Percentiles rank a stretch among this genome's conserved stretches.
Conservation (phyloP, 2,113 vertebrate species). For the Hippolais icterina region DNA sequence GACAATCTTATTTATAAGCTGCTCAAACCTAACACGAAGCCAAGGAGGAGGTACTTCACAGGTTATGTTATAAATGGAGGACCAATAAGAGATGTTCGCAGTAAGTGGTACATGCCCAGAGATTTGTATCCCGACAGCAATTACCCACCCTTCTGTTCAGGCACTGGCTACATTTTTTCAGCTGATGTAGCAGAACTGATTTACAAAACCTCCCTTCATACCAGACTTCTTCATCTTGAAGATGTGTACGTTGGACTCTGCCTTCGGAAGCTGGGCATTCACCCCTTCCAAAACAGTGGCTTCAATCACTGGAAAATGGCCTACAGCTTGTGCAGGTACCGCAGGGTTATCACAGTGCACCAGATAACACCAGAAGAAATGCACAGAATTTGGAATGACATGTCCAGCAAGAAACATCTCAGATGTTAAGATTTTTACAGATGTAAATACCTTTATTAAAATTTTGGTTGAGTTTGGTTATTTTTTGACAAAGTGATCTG, state of each 20-base stretch:
- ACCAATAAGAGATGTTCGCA: slow-evolving; percentile 96
- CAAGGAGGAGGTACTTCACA: slow-evolving; percentile 93
- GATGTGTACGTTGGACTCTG: slow-evolving; percentile 97
- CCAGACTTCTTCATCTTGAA: slow-evolving; percentile 94
- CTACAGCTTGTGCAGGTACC: slow-evolving; percentile 95
- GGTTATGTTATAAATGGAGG: slow-evolving; percentile 96
- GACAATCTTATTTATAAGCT: slow-evolving; percentile 98
- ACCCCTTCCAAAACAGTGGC: slow-evolving; percentile 98
- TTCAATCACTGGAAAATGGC: slow-evolving; percentile 99
- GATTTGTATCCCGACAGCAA: slow-evolving; percentile 96
- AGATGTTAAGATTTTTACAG: slow-evolving; percentile 85
- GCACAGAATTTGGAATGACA: slow-evolving; percentile 99
- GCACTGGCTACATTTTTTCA: slow-evolving; percentile 97
- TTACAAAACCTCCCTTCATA: slow-evolving; percentile 96
- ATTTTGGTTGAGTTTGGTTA: slow-evolving; percentile 31
- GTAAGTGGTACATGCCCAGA: slow-evolving; percentile 98
- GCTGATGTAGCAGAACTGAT: slow-evolving; percentile 95
- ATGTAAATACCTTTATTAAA: slow-evolving; percentile 70
- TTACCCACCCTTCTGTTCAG: slow-evolving; percentile 97
- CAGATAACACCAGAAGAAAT: slow-evolving; percentile 99
- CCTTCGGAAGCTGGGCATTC: slow-evolving; percentile 94
- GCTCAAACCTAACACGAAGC: slow-evolving; percentile 94
- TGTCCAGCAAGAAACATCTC: slow-evolving; percentile 99
- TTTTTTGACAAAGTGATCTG: slow-evolving; percentile 55
- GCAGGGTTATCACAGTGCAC: slow-evolving; percentile 95